A percentile compares a stretch with the other conserved stretches of the same genome.
Conservation (phyloP, 92 coral and sea anemone genomes). For the Umimayanthus chanpuru region DNA sequence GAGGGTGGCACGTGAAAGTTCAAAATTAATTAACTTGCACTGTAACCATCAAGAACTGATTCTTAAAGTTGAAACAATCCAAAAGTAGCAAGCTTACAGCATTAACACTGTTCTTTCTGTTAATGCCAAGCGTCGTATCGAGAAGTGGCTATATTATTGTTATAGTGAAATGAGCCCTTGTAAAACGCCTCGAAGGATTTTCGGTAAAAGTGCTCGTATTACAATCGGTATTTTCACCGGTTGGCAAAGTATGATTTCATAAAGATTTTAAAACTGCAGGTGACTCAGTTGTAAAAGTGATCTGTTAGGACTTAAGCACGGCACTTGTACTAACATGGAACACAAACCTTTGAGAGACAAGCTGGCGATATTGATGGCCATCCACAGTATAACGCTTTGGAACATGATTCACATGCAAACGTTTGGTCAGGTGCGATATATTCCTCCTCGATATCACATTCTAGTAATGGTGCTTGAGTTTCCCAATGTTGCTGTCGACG, state of each 20-base stretch:
- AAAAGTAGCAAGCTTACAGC: not conserved
- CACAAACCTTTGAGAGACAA: slow-evolving; percentile 9
- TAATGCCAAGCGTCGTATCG: not conserved
- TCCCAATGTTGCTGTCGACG: not conserved
- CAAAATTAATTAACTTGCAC: too few species aligned
- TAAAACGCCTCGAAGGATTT: not conserved
- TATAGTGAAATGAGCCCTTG: not conserved
- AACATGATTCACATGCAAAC: not conserved
- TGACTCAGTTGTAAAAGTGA: not conserved
- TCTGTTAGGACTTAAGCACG: not conserved
- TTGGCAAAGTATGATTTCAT: not conserved
- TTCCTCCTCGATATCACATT: not conserved
- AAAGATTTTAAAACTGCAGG: too few species aligned
- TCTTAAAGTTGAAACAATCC: not conserved
- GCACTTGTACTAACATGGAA: not conserved
- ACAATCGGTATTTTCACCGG: too few species aligned
- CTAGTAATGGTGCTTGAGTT: not conserved
- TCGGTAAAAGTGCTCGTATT: not conserved
- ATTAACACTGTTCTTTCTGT: too few species aligned
- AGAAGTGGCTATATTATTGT: too few species aligned
- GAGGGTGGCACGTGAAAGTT: too few species aligned
- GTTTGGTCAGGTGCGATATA: not conserved
- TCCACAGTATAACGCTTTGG: too few species aligned
- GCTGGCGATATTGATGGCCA: not conserved
- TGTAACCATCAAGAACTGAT: not conserved